Conservation (phyloP, 2,113 vertebrate species). For the Scolopax mira region DNA sequence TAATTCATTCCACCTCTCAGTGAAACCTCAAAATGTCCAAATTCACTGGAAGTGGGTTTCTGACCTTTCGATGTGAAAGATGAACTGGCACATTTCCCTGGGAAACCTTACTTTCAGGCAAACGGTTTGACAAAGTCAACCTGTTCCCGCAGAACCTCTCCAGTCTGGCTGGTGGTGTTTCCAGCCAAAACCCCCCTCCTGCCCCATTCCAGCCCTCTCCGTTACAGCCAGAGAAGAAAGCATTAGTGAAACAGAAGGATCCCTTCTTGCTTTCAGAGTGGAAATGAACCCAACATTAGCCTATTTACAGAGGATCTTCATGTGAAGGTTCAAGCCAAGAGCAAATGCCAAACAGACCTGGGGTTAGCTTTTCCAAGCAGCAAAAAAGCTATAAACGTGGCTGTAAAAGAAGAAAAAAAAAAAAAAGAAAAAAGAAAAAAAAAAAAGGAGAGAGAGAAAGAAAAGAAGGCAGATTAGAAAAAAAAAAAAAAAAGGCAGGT, state of each 20-base stretch:
- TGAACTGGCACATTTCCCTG: conserved; percentile 54
- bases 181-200: conserved; percentile 26
- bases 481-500: conserved; percentile 16
- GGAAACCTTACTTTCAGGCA: conserved; percentile 55
- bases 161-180: neutral
- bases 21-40: conserved; percentile 60
- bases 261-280: conserved; percentile 44
- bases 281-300: conserved; percentile 50
- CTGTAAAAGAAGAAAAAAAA: neutral
- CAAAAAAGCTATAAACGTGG: neutral
- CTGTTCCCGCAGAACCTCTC: conserved; percentile 35
- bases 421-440: neutral
- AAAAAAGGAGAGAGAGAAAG: rapidly evolving
- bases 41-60: conserved; percentile 52
- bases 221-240: conserved; percentile 3
- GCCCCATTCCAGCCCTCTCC: neutral
- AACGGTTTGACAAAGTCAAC: conserved; percentile 53
- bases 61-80: conserved; percentile 55
- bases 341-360: conserved; percentile 8
- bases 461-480: neutral
- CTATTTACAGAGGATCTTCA: conserved; percentile 47
- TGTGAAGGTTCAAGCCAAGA: conserved; percentile 13
- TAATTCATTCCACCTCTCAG: conserved; percentile 21
- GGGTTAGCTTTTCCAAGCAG: conserved; percentile 14
- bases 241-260: conserved; percentile 49